Conservation (phyloP, 2,797 vertebrate genomes). For the Notoglanidium macrostoma region DNA sequence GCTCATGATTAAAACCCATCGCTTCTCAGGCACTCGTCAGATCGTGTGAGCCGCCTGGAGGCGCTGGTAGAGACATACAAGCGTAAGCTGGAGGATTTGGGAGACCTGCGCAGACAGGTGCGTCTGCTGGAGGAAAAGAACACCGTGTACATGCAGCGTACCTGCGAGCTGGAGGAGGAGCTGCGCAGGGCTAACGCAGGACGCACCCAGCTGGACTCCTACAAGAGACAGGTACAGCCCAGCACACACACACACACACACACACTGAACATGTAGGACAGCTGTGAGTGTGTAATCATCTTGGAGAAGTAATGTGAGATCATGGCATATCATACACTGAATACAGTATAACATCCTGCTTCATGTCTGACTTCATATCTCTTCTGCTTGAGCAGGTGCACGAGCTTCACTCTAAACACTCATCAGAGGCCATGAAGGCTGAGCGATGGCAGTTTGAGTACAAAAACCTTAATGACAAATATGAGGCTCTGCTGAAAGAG, state of each 20-base stretch:
- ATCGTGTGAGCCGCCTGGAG: conserved; percentile 85
- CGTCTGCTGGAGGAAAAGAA: conserved; percentile 90
- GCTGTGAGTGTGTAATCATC: not conserved
- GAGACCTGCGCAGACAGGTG: conserved; percentile 87
- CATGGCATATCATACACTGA: not conserved
- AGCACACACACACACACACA: not conserved
- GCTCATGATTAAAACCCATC: not conserved
- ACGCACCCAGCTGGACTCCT: conserved; percentile 83
- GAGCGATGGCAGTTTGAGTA: conserved; percentile 93
- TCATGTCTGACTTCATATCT: not conserved
- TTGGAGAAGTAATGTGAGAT: not conserved
- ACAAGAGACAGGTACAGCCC: conserved; percentile 82
- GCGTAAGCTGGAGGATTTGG: conserved; percentile 86
- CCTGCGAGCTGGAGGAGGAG: conserved; percentile 90
- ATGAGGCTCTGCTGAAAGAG: conserved; percentile 81
- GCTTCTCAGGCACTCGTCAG: conserved; percentile 82
- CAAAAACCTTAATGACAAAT: conserved; percentile 86
- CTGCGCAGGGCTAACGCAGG: conserved; percentile 80
- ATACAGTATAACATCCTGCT: not conserved
- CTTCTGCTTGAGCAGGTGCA: conserved; percentile 73
- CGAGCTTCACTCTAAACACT: conserved; percentile 83
- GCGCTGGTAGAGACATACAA: conserved; percentile 85
- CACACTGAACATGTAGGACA: not conserved
- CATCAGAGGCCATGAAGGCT: conserved; percentile 84
- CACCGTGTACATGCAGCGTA: conserved; percentile 86